These are phyloP conservation scores for Axinella damicornis DNA, from an alignment of 37 sponge, comb jelly and placozoan species.

Conservation along the genomic window DNA sequence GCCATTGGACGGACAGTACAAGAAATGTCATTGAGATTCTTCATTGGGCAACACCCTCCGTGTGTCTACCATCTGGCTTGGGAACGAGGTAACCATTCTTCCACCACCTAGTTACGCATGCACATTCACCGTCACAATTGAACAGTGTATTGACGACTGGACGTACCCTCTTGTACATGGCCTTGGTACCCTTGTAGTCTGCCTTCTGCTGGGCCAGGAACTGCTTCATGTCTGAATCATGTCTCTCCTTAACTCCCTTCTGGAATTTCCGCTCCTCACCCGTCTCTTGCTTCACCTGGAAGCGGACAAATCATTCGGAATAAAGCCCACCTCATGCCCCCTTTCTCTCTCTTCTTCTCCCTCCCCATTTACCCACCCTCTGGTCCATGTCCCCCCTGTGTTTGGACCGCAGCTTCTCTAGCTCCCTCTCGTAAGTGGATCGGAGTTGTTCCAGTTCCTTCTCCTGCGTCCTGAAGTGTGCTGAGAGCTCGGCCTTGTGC, in stretches of 20 bases:
- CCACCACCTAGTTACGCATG: too few species aligned
- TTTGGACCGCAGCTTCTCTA: slow-evolving; percentile 76
- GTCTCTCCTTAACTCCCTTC: slow-evolving; percentile 68
- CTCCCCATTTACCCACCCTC: slow-evolving; percentile 66
- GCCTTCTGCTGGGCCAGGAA: slow-evolving; percentile 87
- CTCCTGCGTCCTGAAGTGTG: slow-evolving; percentile 72
- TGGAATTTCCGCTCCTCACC: slow-evolving; percentile 79
- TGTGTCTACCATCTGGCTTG: too few species aligned
- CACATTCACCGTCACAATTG: too few species aligned
- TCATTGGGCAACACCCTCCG: too few species aligned
- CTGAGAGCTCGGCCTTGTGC: slow-evolving; percentile 78
- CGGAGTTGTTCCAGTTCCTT: slow-evolving; percentile 87
- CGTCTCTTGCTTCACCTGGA: slow-evolving; percentile 63
- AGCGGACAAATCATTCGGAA: background rate
- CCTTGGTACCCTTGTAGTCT: slow-evolving; percentile 81
- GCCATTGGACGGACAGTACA: too few species aligned
- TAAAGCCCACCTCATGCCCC: background rate
- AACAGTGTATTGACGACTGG: background rate
- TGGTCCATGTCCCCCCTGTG: slow-evolving; percentile 84
- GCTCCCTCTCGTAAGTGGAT: slow-evolving; percentile 73
- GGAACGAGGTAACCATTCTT: too few species aligned
- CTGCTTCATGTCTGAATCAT: slow-evolving; percentile 91
- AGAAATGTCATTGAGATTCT: too few species aligned
- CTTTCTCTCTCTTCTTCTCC: background rate
- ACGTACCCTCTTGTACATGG: slow-evolving; percentile 76